These are phyloP conservation scores for Orchesella cincta DNA, from an alignment of 1,140 invertebrate genomes.

Conservation along the genomic window DNA sequence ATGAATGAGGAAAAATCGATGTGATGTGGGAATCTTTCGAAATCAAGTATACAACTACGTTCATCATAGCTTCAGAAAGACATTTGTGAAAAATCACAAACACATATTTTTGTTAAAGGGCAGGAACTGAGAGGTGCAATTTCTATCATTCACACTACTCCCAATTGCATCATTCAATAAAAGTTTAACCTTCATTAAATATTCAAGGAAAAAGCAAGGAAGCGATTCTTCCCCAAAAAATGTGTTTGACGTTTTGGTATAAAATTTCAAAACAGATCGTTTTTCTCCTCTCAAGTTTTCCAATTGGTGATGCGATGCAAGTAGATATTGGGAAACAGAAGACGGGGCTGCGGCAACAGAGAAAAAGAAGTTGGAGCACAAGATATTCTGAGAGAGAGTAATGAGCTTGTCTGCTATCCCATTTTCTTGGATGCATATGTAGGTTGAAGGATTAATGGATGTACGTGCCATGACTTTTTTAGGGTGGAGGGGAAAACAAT, in stretches of 20 bases:
- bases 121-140: not conserved
- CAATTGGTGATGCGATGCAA: not conserved
- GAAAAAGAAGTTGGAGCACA: not conserved
- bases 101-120: too few relatives aligned
- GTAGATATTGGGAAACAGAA: not conserved
- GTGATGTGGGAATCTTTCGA: too few relatives aligned
- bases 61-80: too few relatives aligned
- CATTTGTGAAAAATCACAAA: too few relatives aligned
- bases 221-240: too few relatives aligned
- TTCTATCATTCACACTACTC: not conserved
- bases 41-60: too few relatives aligned
- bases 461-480: slow-evolving; percentile 18
- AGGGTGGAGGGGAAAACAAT: slow-evolving; percentile 17
- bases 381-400: slow-evolving; percentile 14
- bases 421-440: slow-evolving; percentile 23
- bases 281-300: too few relatives aligned
- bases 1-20: too few relatives aligned
- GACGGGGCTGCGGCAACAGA: not conserved
- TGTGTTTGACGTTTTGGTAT: slow-evolving; percentile 1
- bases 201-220: not conserved
- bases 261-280: slow-evolving; percentile 26
- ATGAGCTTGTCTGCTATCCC: slow-evolving; percentile 20
- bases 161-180: not conserved
- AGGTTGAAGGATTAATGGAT: slow-evolving; percentile 27
- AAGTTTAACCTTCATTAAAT: not conserved